A percentile compares a stretch with the other conserved stretches of the same genome.
Evolutionary conservation across 2,797 vertebrate species (phyloP).

Genomic region (Cuculus canorus): DNA sequence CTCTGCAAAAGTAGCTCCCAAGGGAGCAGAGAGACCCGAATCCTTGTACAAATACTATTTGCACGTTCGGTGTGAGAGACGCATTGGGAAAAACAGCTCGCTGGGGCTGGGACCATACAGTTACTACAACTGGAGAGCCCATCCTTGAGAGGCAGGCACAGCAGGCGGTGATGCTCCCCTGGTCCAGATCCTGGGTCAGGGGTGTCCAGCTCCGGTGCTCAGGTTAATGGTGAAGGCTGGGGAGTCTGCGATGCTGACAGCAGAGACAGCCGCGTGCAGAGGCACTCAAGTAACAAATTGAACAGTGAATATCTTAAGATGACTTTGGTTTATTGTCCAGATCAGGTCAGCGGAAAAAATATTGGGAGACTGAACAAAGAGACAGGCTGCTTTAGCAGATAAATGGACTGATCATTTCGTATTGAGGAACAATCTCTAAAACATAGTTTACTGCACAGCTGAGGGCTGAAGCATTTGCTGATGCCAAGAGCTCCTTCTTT

Average conservation of each 20-base stretch:
- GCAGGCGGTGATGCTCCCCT: fast-evolving
- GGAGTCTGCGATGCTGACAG: not conserved
- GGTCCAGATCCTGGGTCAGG: fast-evolving
- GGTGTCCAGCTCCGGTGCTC: not conserved
- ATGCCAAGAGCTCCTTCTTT: constrained; percentile 88
- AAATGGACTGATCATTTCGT: constrained; percentile 98
- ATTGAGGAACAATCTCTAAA: constrained; percentile 99
- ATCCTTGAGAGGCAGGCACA: fast-evolving
- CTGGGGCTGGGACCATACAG: fast-evolving
- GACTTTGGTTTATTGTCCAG: constrained; percentile 93
- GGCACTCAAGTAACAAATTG: constrained; percentile 89
- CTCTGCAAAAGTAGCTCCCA: not conserved
- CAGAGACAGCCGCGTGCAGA: not conserved
- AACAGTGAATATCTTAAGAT: constrained; percentile 79
- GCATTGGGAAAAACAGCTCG: fast-evolving
- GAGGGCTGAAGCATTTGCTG: constrained; percentile 87
- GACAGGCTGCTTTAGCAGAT: constrained; percentile 95
- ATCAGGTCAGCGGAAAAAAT: constrained; percentile 94
- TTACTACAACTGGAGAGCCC: fast-evolving
- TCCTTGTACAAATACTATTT: no score
- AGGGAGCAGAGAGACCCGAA: not conserved
- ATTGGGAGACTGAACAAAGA: constrained; percentile 91
- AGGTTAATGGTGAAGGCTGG: not conserved
- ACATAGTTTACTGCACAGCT: constrained; percentile 95
- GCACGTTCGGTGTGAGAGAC: not conserved